Evolutionary conservation across 2,113 vertebrate genomes (phyloP).

Genomic region (Phocoena phocoena): DNA sequence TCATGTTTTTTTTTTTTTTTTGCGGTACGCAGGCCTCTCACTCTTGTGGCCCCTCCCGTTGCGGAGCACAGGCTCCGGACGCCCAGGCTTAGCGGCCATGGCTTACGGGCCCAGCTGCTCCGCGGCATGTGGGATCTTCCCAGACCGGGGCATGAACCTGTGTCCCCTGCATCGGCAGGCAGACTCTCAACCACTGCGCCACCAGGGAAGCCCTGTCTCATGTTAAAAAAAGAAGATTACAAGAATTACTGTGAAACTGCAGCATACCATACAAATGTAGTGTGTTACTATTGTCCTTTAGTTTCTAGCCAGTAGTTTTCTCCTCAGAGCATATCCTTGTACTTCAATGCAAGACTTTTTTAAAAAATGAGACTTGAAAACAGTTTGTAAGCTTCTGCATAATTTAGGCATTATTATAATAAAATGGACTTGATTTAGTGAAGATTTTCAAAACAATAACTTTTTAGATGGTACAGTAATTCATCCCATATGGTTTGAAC

Average conservation of each 20-base stretch:
- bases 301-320: background rate
- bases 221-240: background rate
- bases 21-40: no score
- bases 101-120: no score
- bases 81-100: no score
- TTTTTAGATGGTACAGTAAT: background rate
- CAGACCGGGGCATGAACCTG: no score
- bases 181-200: no score
- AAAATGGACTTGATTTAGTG: background rate
- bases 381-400: background rate
- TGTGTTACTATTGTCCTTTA: background rate
- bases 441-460: background rate
- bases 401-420: background rate
- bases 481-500: background rate
- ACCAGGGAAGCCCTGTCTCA: no score
- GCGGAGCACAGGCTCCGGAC: no score
- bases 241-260: background rate
- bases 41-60: no score
- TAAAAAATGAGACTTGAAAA: background rate
- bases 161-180: no score
- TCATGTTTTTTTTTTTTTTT: no score
- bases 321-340: background rate
- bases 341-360: background rate
- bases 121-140: no score
- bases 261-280: background rate